phyloP scores from a whole-genome alignment of 2,113 vertebrate species.

The Empidonax traillii region DNA sequence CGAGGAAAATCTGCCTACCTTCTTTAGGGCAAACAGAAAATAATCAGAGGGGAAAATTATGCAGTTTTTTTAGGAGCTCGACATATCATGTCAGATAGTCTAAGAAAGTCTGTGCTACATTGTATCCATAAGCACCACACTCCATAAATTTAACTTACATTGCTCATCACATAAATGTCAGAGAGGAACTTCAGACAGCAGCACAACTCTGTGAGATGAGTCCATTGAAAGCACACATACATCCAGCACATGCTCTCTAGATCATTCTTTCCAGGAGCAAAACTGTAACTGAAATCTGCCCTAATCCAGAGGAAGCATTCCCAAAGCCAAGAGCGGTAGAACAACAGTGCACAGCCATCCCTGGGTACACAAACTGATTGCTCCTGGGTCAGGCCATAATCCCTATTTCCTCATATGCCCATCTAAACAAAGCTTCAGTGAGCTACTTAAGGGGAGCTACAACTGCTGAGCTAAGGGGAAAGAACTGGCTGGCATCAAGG shows the following conservation, averaged over 20 bases:
- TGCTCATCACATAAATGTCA: neutral
- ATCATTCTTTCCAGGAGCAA: neutral
- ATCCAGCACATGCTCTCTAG: neutral
- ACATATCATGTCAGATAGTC: neutral
- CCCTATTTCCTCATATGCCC: neutral
- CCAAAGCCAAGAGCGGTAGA: neutral
- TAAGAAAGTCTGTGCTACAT: neutral
- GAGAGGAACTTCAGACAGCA: neutral
- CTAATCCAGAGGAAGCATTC: neutral
- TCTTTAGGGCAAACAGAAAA: neutral
- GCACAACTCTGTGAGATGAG: neutral
- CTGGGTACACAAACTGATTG: neutral
- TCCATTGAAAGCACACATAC: neutral
- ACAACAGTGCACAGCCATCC: neutral
- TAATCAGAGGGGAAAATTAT: neutral
- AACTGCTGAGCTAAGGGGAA: neutral
- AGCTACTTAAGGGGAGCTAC: neutral
- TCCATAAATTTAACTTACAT: neutral
- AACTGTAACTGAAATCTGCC: neutral
- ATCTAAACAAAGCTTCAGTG: neutral
- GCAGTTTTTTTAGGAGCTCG: neutral
- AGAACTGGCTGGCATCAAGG: neutral
- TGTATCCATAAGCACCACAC: fast-evolving
- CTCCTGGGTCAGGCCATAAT: neutral
- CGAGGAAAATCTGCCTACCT: neutral